phyloP scores from a whole-genome alignment of 2,797 vertebrate genomes.

The Dryobates pubescens region DNA sequence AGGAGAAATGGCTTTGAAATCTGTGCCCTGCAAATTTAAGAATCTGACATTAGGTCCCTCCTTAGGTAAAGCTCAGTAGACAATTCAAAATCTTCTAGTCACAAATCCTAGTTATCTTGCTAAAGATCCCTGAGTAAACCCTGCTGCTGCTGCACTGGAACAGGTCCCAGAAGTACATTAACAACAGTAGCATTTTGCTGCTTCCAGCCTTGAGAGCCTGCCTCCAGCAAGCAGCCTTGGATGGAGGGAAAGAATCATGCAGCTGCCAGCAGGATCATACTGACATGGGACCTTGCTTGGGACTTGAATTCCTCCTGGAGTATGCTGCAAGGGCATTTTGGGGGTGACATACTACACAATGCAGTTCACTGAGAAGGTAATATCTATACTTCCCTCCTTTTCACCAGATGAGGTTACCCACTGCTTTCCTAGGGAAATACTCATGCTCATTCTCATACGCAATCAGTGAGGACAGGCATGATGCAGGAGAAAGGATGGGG shows the following conservation, averaged over 20 bases:
- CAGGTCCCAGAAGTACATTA: neutral
- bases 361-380: neutral
- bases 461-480: neutral
- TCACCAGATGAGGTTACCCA: rapidly evolving
- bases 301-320: neutral
- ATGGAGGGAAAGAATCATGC: neutral
- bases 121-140: neutral
- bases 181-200: rapidly evolving
- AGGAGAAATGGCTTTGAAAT: neutral
- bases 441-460: neutral
- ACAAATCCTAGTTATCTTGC: neutral
- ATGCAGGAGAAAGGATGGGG: neutral
- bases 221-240: neutral
- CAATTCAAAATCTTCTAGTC: neutral
- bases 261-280: neutral
- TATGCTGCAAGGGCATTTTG: neutral
- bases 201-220: neutral
- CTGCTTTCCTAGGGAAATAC: neutral
- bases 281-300: neutral
- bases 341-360: rapidly evolving
- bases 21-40: neutral
- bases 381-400: neutral
- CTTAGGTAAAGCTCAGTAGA: neutral
- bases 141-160: neutral
- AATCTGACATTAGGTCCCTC: neutral